Conservation (phyloP, 2,113 vertebrate genomes). For the Cepphus grylle region DNA sequence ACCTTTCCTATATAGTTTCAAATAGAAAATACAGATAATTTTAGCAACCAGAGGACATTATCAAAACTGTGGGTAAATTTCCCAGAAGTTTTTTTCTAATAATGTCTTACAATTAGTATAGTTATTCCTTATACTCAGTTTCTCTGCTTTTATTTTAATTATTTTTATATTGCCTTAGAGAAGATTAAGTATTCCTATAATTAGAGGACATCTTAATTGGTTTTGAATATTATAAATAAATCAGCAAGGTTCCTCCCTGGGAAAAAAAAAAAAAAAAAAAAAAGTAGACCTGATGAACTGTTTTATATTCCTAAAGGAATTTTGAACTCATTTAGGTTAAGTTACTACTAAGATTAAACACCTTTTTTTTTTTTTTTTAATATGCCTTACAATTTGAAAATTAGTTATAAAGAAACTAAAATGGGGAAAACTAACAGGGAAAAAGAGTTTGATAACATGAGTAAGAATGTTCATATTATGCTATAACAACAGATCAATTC, state of each 20-base stretch:
- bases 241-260: background rate
- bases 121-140: background rate
- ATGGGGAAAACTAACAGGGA: background rate
- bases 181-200: slow-evolving; percentile 14
- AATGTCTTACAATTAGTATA: background rate
- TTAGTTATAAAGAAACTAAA: background rate
- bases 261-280: background rate
- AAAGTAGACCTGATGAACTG: background rate
- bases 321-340: background rate
- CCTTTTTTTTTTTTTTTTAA: background rate
- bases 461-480: background rate
- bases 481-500: background rate
- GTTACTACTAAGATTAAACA: background rate
- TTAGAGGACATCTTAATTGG: slow-evolving; percentile 23
- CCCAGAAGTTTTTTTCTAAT: background rate
- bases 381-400: background rate
- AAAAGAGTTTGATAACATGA: background rate
- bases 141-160: background rate
- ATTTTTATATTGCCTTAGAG: slow-evolving; percentile 29
- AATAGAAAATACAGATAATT: background rate
- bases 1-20: background rate
- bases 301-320: background rate
- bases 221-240: slow-evolving; percentile 34
- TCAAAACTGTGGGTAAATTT: background rate
- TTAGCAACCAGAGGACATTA: background rate